phyloP scores from a whole-genome alignment of 2,888 invertebrate genomes.

The Altica lythri region DNA sequence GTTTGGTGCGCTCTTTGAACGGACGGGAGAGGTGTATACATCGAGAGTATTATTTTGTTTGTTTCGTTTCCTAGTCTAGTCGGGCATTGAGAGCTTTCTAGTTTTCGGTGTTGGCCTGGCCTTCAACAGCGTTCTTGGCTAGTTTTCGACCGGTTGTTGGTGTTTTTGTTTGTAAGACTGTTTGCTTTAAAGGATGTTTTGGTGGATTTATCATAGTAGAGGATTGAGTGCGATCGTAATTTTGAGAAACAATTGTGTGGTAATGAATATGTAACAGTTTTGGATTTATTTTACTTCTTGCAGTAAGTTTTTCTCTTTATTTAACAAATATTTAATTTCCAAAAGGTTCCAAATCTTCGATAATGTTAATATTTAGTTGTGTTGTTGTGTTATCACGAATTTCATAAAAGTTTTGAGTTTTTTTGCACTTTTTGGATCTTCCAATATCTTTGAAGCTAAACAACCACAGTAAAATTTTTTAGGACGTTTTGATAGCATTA shows the following conservation, averaged over 20 bases:
- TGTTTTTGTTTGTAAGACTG: conserved; percentile 21
- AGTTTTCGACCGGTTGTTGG: conserved; percentile 8
- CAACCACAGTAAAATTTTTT: no score
- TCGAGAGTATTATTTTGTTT: no score
- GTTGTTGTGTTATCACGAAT: no score
- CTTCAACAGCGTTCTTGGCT: conserved; percentile 6
- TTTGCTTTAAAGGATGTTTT: conserved; percentile 14
- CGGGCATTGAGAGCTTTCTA: conserved; percentile 32
- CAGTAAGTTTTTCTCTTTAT: conserved; percentile 26
- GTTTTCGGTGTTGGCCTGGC: no score
- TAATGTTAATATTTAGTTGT: no score
- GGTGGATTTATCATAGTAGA: conserved; percentile 9
- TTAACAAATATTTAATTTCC: no score
- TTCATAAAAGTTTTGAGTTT: no score
- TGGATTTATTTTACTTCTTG: conserved; percentile 20
- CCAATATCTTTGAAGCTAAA: no score
- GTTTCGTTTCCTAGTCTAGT: conserved; percentile 34
- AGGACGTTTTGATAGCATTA: no score
- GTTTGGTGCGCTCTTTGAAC: conserved; percentile 29
- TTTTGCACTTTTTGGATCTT: no score
- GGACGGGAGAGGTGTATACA: no score
- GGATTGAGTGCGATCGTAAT: conserved; percentile 3
- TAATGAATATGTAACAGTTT: conserved; percentile 31
- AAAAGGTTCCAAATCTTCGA: no score
- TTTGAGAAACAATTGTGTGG: conserved; percentile 6